Evolutionary conservation across 2,797 vertebrate genomes (phyloP).

Genomic region (Toxotes lorentzi): DNA sequence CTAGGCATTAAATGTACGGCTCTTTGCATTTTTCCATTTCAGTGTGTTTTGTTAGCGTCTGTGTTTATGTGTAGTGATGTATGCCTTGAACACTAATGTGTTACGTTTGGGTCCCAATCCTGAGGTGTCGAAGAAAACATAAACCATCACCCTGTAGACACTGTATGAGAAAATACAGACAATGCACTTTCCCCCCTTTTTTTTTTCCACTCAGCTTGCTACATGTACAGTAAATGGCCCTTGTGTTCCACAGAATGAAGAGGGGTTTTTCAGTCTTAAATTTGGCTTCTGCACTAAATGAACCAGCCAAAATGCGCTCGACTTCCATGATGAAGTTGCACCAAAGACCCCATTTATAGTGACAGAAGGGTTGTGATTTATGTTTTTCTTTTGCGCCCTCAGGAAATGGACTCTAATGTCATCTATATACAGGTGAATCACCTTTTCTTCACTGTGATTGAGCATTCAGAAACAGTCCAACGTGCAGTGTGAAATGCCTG

Average conservation of each 20-base stretch:
- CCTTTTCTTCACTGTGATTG: slow-evolving; percentile 29
- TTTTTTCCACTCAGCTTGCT: background rate
- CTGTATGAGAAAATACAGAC: slow-evolving; percentile 32
- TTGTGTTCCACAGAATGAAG: slow-evolving; percentile 7
- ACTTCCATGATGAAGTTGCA: slow-evolving; percentile 52
- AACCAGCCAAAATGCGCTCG: slow-evolving; percentile 53
- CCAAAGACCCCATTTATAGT: slow-evolving; percentile 54
- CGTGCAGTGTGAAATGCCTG: slow-evolving; percentile 19
- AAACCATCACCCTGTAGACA: slow-evolving; percentile 33
- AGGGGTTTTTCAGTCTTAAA: slow-evolving; percentile 42
- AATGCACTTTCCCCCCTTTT: background rate
- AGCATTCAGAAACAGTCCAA: slow-evolving; percentile 24
- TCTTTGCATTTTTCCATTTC: slow-evolving; percentile 54
- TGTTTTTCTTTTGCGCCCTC: slow-evolving; percentile 44
- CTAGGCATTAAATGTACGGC: slow-evolving; percentile 8
- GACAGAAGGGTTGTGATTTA: slow-evolving; percentile 56
- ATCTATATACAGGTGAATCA: slow-evolving; percentile 45
- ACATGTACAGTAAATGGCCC: background rate
- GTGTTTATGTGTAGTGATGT: slow-evolving; percentile 35
- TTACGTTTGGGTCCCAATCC: slow-evolving; percentile 38
- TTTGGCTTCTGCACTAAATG: slow-evolving; percentile 48
- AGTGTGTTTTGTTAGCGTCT: slow-evolving; percentile 33
- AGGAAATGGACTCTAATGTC: slow-evolving; percentile 54
- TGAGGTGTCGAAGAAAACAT: slow-evolving; percentile 42
- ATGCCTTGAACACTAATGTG: slow-evolving; percentile 33